These are phyloP conservation scores for Oncorhynchus masou DNA, from an alignment of 2,113 vertebrate species.

Conservation along the genomic window DNA sequence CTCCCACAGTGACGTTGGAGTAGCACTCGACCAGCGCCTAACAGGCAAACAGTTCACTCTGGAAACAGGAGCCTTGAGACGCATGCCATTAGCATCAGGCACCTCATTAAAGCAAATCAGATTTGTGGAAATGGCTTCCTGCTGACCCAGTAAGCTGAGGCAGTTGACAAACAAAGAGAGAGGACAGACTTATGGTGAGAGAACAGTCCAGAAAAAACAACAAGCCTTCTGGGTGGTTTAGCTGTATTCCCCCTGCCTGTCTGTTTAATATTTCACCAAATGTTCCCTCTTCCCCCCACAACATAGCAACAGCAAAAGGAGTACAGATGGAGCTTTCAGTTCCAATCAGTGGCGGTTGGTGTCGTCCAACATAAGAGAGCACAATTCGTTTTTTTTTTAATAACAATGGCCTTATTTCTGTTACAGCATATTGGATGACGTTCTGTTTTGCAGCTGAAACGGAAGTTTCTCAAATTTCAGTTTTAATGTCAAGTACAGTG, in stretches of 20 bases:
- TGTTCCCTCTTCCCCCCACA: too few species aligned
- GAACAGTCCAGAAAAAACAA: constrained; percentile 29
- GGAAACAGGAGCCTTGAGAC: not conserved
- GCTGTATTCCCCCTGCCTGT: not conserved
- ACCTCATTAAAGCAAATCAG: constrained; percentile 1
- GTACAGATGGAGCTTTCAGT: too few species aligned
- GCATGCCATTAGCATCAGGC: not conserved
- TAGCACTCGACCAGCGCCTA: not conserved
- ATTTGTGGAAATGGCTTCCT: not conserved
- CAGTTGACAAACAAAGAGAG: not conserved
- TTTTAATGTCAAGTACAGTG: too few species aligned
- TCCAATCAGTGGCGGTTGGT: too few species aligned
- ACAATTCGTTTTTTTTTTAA: too few species aligned
- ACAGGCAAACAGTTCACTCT: not conserved
- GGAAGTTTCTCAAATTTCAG: too few species aligned
- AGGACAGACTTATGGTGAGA: constrained; percentile 2
- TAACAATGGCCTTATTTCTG: too few species aligned
- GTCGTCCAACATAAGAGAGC: too few species aligned
- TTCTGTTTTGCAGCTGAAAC: too few species aligned
- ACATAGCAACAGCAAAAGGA: too few species aligned
- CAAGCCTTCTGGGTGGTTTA: constrained; percentile 15
- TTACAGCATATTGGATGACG: too few species aligned
- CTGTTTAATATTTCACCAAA: too few species aligned
- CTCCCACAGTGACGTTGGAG: not conserved
- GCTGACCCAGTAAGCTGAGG: constrained; percentile 5